phyloP scores from a whole-genome alignment of 1,140 invertebrate species.

The Conus betulinus region DNA sequence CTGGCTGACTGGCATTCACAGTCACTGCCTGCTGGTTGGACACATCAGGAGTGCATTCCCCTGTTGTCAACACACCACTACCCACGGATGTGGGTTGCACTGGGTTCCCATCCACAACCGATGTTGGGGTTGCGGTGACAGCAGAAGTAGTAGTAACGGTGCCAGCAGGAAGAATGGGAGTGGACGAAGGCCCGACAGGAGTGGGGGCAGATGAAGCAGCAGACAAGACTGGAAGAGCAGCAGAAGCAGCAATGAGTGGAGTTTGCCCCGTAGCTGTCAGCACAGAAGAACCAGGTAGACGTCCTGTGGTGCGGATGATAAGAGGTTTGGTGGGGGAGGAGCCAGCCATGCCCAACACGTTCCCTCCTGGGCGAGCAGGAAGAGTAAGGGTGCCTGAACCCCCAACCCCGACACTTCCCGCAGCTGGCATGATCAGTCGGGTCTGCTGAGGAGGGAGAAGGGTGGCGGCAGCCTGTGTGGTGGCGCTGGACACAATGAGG shows the following conservation, averaged over 20 bases:
- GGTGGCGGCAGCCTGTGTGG: slow-evolving; percentile 38
- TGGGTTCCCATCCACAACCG: background rate
- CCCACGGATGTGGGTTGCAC: background rate
- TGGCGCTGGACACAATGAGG: slow-evolving; percentile 45
- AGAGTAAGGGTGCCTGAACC: slow-evolving; percentile 26
- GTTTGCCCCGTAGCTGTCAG: slow-evolving; percentile 32
- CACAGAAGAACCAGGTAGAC: slow-evolving; percentile 22
- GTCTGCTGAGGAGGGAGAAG: slow-evolving; percentile 18
- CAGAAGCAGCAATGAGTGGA: background rate
- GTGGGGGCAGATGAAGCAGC: background rate
- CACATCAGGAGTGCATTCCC: background rate
- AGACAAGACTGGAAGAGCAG: background rate
- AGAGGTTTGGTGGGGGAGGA: slow-evolving; percentile 27
- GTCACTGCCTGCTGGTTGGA: slow-evolving; percentile 22
- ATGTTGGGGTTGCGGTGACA: slow-evolving; percentile 29
- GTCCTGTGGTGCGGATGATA: slow-evolving; percentile 33
- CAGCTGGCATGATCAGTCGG: slow-evolving; percentile 47
- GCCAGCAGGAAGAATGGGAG: background rate
- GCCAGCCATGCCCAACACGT: slow-evolving; percentile 16
- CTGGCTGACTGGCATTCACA: slow-evolving; percentile 1
- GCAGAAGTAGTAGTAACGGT: slow-evolving; percentile 11
- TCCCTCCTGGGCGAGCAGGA: slow-evolving; percentile 39
- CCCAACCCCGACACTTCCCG: background rate
- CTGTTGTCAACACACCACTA: background rate
- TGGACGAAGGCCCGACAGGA: background rate